A percentile compares a stretch with the other conserved stretches of the same genome.
These are phyloP conservation scores for Zaprionus nigranus DNA, from an alignment of 1,140 invertebrate species.

Conservation along the genomic window DNA sequence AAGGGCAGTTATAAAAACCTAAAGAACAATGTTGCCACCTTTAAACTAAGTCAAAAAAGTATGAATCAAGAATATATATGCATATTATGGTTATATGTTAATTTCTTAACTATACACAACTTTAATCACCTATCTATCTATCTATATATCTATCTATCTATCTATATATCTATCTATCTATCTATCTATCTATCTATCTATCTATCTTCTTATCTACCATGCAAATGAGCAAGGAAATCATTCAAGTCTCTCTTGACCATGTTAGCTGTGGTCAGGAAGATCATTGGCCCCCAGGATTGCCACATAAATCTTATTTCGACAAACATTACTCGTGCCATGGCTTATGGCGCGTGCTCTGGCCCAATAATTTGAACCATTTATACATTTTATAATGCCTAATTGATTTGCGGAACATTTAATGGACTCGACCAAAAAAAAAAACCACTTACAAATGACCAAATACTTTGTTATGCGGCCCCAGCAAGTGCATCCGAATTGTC, in stretches of 20 bases:
- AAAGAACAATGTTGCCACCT: no score
- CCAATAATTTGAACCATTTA: slow-evolving; percentile 54
- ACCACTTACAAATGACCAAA: slow-evolving; percentile 35
- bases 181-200: no score
- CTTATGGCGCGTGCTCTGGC: slow-evolving; percentile 54
- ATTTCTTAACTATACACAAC: neutral
- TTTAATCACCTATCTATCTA: no score
- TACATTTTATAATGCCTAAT: slow-evolving; percentile 72
- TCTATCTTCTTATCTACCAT: neutral
- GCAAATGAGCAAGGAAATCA: slow-evolving; percentile 24
- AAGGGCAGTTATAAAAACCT: no score
- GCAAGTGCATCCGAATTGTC: slow-evolving; percentile 58
- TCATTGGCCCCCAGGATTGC: slow-evolving; percentile 17
- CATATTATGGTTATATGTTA: no score
- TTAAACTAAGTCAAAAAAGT: no score
- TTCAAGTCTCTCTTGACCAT: neutral
- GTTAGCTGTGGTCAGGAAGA: slow-evolving; percentile 20
- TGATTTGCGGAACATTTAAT: slow-evolving; percentile 64
- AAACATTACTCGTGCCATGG: slow-evolving; percentile 17
- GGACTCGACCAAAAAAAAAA: slow-evolving; percentile 2
- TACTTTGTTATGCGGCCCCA: slow-evolving; percentile 39
- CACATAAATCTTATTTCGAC: slow-evolving; percentile 31
- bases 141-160: no score
- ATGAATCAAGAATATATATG: no score
- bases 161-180: no score